Conservation (phyloP, 2,113 vertebrate species). For the Puma concolor region DNA sequence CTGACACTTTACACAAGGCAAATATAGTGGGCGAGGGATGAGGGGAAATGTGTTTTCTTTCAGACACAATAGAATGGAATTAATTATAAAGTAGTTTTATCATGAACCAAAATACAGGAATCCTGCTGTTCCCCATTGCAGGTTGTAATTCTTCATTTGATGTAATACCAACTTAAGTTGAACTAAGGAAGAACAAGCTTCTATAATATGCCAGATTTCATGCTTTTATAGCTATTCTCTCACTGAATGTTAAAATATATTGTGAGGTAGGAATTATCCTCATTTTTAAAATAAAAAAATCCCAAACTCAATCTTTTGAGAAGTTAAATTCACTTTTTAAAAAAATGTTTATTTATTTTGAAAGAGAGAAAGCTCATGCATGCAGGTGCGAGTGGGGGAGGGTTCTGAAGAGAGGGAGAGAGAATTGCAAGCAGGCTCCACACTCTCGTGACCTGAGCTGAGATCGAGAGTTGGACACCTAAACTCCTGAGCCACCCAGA, state of each 20-base stretch:
- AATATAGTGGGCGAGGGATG: not conserved
- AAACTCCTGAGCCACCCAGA: not conserved
- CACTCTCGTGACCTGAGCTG: not conserved
- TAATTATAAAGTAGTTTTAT: not conserved
- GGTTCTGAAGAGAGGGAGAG: no score
- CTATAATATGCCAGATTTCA: not conserved
- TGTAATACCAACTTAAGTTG: not conserved
- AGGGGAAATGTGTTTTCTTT: slow-evolving; percentile 2
- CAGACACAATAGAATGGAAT: not conserved
- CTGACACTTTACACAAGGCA: not conserved
- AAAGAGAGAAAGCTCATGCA: not conserved
- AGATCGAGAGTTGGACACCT: not conserved
- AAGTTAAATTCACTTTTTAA: not conserved
- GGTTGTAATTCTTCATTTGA: slow-evolving; percentile 33
- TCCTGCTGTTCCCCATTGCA: not conserved
- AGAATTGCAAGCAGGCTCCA: no score
- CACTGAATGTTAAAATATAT: not conserved
- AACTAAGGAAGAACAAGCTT: not conserved
- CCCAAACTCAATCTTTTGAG: slow-evolving; percentile 16
- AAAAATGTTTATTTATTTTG: not conserved
- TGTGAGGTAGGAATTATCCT: not conserved
- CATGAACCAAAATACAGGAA: not conserved
- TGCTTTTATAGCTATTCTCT: not conserved
- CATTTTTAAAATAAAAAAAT: slow-evolving; percentile 11
- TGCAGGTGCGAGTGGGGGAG: no score